Evolutionary conservation across 2,797 vertebrate species (phyloP), one percentile per base, ranked within the genome.

Genomic region (Lerista edwardsae): DNA sequence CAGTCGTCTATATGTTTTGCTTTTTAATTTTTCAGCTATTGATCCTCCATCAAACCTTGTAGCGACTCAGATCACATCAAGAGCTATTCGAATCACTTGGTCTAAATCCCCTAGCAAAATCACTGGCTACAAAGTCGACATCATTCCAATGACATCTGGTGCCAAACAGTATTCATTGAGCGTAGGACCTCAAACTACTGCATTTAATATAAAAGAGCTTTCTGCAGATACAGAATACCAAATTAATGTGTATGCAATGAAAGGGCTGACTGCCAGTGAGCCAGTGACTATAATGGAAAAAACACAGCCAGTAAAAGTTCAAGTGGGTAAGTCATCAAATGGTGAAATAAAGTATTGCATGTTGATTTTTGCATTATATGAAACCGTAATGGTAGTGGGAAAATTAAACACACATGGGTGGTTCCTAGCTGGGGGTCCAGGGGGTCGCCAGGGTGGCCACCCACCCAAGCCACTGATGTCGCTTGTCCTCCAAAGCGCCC

Each of bases 161-260:
- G 95, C 94, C 85, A 97, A 96, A 77, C 96, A 96, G 0, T 97
- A 98, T 14, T 97, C 97, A 51, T 88, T 99, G 78, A 98, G 97
- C 21, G 93, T 98, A 85, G 96, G 97, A 25, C 92, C 96, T 29
- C 91, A 95, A 31, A 97, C 97, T 69, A 98, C 96, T 72, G 96
- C 93, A 0, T 96, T 97, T 77, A 96, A 96, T 79, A 96, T 98
- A 68, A 95, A 96, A 69, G 97, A 98, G 87, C 97, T 99, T 59
- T 96, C 96, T 72, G 96, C 98, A 11, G 97, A 99, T 88, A 98
- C 97, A 0, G 95, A 97, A 80, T 99, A 99, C 87, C 96, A 98
- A 92, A 97, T 99, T 88, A 97, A 94, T 55, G 91, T 99, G 89
- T 98, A 96, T 44, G 97, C 98, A 61, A 95, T 98, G 94, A 98